phyloP scores from a whole-genome alignment of 2,888 invertebrate species.

The Acheta domesticus region DNA sequence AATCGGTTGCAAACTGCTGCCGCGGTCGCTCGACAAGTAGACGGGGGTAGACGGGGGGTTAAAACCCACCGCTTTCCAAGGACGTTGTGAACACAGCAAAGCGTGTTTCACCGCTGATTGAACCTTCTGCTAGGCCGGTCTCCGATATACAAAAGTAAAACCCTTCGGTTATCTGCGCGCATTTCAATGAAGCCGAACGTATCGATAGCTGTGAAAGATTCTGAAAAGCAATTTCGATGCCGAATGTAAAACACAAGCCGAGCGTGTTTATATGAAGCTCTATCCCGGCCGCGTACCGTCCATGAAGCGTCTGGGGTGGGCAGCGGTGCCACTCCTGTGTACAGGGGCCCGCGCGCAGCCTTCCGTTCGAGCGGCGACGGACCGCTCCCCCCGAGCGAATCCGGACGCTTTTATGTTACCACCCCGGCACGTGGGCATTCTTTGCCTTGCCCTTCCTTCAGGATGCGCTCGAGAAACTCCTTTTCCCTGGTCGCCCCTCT shows the following conservation, averaged over 20 bases:
- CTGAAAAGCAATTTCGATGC: no score
- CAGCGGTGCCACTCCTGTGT: no score
- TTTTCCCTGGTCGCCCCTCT: background rate
- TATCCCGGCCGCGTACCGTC: no score
- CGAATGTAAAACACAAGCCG: no score
- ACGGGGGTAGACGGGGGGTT: no score
- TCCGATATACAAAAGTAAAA: background rate
- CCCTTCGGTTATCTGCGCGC: background rate
- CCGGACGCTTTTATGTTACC: background rate
- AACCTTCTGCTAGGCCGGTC: background rate
- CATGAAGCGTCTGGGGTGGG: no score
- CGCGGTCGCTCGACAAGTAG: no score
- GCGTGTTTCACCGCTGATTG: background rate
- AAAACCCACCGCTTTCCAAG: background rate
- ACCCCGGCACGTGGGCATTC: background rate
- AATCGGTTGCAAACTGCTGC: background rate
- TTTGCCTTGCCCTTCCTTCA: background rate
- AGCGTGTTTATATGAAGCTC: no score
- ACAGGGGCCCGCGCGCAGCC: no score
- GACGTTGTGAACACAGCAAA: background rate
- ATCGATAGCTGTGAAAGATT: no score
- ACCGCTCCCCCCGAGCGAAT: no score
- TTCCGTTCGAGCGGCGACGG: no score
- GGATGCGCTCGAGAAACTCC: background rate
- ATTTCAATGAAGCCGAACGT: background rate